Evolutionary conservation across 2,888 invertebrate genomes (phyloP).

Genomic region (Alviniconcha strummeri): DNA sequence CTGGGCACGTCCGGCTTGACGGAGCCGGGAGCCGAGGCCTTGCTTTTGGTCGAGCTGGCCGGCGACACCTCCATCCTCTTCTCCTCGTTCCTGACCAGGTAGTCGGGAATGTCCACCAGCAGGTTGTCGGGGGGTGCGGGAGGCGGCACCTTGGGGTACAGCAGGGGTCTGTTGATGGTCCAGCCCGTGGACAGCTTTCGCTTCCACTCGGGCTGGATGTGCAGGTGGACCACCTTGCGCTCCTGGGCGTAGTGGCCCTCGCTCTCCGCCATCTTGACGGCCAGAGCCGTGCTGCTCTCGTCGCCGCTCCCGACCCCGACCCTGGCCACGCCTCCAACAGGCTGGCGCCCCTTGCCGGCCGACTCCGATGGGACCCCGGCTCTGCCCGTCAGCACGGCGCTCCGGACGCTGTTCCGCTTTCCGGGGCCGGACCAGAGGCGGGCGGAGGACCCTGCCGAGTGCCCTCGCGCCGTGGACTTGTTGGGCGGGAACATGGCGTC

Average conservation of each 20-base stretch:
- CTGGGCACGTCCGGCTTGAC: slow-evolving; percentile 2
- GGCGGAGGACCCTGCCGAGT: not conserved
- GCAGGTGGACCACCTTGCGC: slow-evolving; percentile 15
- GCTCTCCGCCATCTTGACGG: slow-evolving; percentile 32
- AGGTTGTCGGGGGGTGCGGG: slow-evolving; percentile 1
- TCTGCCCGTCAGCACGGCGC: slow-evolving; percentile 14
- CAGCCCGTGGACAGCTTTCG: slow-evolving; percentile 27
- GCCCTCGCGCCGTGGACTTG: not conserved
- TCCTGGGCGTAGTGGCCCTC: slow-evolving; percentile 28
- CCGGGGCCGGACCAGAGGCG: not conserved
- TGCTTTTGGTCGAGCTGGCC: not conserved
- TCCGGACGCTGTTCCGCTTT: not conserved
- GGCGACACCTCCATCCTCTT: slow-evolving; percentile 20
- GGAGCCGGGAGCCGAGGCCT: not conserved
- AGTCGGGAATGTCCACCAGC: slow-evolving; percentile 21
- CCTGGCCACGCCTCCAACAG: not conserved
- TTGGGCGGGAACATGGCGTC: slow-evolving; percentile 33
- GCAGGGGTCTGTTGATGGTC: slow-evolving; percentile 33
- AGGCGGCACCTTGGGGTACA: slow-evolving; percentile 17
- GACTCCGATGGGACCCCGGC: not conserved
- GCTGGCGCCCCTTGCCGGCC: not conserved
- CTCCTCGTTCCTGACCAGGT: slow-evolving; percentile 28
- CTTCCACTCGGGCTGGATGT: slow-evolving; percentile 26
- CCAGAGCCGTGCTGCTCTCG: slow-evolving; percentile 28
- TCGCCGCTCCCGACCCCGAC: not conserved